Base-by-base conservation (phyloP, 1,140 invertebrate genomes). In the Meloidogyne hapla region DNA sequence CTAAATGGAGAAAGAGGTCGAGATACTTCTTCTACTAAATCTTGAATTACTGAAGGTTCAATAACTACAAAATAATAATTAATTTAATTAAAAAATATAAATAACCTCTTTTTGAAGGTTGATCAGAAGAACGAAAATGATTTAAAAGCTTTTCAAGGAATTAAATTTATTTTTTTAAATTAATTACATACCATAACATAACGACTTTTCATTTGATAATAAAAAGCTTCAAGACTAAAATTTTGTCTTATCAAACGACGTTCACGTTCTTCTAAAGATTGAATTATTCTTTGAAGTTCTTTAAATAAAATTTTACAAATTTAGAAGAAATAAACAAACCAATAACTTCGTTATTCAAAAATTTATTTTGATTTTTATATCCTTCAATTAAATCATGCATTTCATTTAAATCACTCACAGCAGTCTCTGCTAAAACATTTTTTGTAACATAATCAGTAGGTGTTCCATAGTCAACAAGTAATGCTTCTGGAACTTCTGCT, bases 181-280 rank as follows among this genome's bases (percentile, higher is more conserved):
- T n/a, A 40, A 28, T 45, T 4, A 28, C 10, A 5, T 28, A 80
- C 77, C 81, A 81, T 82, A 18, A 81, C 71, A 28, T 81, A 81
- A 38, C 81, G 76, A 74, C 80, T 81, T 42, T 81, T 81, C 48
- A 81, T 33, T 67, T 83, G 80, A 68, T 83, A 81, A 66, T 80
- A 81, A 38, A 71, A 61, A 13, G 80, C 80, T 72, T 81, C 80
- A 71, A 81, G 81, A n/a, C 83, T 80, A 56, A 81, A 81, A 65
- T 81, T 81, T 62, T 83, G 77, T 45, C 80, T 78, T 28, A 77
- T 82, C 13, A 81, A 45, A 9, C 69, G 61, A 15, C 78, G 78
- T 33, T 81, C 80, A 0, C 81, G 64, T 18, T 71, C 77, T 66
- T 81, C 81, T n/a, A 81, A 18, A 13, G 65, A 64, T 56, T 81